Evolutionary conservation across 2,113 vertebrate species (phyloP).

Genomic region (Lagenorhynchus albirostris): DNA sequence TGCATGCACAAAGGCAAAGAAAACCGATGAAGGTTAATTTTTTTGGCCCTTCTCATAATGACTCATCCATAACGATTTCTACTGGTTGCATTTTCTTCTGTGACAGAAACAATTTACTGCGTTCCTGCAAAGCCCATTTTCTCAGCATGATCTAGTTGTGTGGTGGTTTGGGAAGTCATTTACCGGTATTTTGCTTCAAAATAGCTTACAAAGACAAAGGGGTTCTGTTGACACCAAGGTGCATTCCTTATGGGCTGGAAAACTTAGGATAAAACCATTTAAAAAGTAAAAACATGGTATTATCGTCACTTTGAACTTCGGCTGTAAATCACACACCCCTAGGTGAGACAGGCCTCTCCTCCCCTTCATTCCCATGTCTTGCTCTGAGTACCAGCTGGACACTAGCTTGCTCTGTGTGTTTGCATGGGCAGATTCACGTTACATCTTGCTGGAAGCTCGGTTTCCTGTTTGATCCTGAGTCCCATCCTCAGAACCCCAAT

Average conservation of each 20-base stretch:
- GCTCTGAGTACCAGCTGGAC: not conserved
- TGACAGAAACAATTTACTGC: constrained; percentile 88
- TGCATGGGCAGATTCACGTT: not conserved
- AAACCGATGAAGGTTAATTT: constrained; percentile 80
- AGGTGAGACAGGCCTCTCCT: constrained; percentile 41
- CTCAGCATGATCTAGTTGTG: constrained; percentile 86
- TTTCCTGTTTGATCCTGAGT: not conserved
- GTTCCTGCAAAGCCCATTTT: constrained; percentile 86
- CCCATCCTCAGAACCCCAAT: not conserved
- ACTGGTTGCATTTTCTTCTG: constrained; percentile 85
- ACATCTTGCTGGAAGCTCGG: not conserved
- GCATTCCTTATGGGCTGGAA: constrained; percentile 71
- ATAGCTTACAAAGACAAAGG: constrained; percentile 87
- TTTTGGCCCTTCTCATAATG: constrained; percentile 81
- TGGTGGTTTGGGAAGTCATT: constrained; percentile 86
- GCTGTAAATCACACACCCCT: constrained; percentile 56
- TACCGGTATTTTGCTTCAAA: constrained; percentile 85
- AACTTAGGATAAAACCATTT: constrained; percentile 80
- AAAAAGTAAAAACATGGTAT: constrained; percentile 77
- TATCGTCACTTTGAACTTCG: constrained; percentile 75
- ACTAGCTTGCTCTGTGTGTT: not conserved
- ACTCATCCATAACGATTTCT: constrained; percentile 85
- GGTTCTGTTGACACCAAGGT: constrained; percentile 82
- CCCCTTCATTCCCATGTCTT: not conserved
- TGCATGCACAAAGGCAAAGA: constrained; percentile 56